phyloP scores from a whole-genome alignment of 2,888 invertebrate genomes.

The Theristus sp. region DNA sequence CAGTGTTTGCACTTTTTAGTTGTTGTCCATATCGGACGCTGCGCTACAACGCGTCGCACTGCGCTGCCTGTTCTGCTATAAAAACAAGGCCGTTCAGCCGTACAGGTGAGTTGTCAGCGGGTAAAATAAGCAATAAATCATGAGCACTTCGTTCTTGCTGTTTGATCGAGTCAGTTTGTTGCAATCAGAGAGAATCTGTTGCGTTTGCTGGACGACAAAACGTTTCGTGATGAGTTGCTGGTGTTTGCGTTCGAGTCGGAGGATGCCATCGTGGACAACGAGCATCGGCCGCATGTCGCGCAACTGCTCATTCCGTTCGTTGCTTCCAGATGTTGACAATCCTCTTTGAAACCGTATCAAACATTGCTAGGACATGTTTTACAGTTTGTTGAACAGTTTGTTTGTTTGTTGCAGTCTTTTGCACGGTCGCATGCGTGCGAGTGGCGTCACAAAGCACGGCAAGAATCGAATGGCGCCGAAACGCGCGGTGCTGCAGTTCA shows the following conservation, averaged over 20 bases:
- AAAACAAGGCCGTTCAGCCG: conserved; percentile 52
- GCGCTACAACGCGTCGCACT: conserved; percentile 65
- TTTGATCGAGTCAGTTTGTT: too few species aligned
- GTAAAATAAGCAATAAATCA: too few species aligned
- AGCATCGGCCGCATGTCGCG: conserved; percentile 48
- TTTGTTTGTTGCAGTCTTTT: background rate
- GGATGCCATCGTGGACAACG: conserved; percentile 45
- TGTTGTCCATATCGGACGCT: conserved; percentile 56
- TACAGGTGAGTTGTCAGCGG: conserved; percentile 49
- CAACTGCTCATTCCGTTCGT: conserved; percentile 19
- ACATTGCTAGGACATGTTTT: background rate
- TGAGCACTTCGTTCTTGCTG: too few species aligned
- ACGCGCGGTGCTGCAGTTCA: background rate
- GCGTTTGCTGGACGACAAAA: conserved; percentile 62
- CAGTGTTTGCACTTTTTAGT: too few species aligned
- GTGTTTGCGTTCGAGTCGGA: conserved; percentile 59
- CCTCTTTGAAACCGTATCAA: background rate
- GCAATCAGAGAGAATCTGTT: conserved; percentile 48
- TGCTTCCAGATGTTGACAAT: too few species aligned
- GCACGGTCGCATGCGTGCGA: background rate
- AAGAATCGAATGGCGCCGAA: background rate
- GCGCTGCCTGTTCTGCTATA: conserved; percentile 67
- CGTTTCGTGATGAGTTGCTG: conserved; percentile 63
- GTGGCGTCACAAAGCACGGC: background rate
- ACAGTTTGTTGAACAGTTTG: background rate